Percentiles rank a stretch among this genome's conserved stretches.
Conservation (phyloP, 1,140 invertebrate genomes). For the Drosophila bocki region DNA sequence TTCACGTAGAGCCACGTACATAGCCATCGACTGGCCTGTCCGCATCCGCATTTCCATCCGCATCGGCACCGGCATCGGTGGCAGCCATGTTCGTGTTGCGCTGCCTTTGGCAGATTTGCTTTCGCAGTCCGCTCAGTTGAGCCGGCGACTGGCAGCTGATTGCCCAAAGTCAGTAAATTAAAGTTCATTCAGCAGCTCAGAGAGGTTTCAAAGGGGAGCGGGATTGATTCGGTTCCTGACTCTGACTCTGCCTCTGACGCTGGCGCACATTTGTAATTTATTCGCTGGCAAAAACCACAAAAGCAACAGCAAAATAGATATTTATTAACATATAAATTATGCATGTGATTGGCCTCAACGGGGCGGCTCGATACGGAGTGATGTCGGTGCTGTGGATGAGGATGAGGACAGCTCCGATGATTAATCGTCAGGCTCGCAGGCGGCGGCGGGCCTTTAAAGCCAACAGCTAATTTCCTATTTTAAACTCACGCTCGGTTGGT, state of each 20-base stretch:
- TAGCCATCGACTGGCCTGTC: constrained; percentile 34
- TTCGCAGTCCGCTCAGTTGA: constrained; percentile 49
- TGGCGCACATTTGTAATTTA: constrained; percentile 79
- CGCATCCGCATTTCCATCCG: constrained; percentile 26
- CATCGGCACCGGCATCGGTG: constrained; percentile 5
- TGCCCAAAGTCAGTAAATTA: constrained; percentile 83
- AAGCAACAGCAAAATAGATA: constrained; percentile 82
- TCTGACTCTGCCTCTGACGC: constrained; percentile 25
- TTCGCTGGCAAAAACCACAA: constrained; percentile 77
- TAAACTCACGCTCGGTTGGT: constrained; percentile 9
- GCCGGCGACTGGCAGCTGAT: constrained; percentile 73
- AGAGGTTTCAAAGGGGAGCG: constrained; percentile 18
- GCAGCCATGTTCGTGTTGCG: constrained; percentile 39
- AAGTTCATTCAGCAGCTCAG: constrained; percentile 66
- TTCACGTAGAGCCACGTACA: constrained; percentile 63
- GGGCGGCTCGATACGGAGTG: constrained; percentile 17
- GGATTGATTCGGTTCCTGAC: constrained; percentile 30
- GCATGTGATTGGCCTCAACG: constrained; percentile 73
- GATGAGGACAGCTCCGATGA: constrained; percentile 47
- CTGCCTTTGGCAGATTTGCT: constrained; percentile 75
- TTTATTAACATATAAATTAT: constrained; percentile 83
- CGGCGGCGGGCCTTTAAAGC: constrained; percentile 23
- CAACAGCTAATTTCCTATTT: constrained; percentile 44
- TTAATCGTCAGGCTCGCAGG: constrained; percentile 54
- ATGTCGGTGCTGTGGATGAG: neutral